Evolutionary conservation across 2,888 invertebrate genomes (phyloP).

Genomic region (Stenichneumon culpator): DNA sequence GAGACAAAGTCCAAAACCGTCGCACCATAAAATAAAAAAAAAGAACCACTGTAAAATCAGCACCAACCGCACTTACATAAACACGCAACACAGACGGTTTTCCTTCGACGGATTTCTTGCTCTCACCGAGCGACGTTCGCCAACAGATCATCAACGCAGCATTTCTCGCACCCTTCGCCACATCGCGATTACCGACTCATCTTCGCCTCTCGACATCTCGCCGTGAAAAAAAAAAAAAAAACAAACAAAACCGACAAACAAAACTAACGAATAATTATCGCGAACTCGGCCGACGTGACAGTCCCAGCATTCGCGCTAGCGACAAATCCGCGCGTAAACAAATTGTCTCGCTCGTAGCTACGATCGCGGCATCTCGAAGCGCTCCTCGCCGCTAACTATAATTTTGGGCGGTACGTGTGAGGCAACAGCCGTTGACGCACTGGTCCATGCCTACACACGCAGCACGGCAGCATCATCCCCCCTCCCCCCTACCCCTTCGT

Average conservation of each 20-base stretch:
- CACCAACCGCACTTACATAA: constrained; percentile 48
- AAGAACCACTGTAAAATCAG: constrained; percentile 43
- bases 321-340: background rate
- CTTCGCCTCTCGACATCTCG: no score
- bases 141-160: no score
- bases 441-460: constrained; percentile 85
- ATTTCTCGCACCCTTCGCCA: no score
- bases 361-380: constrained; percentile 69
- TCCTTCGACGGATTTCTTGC: background rate
- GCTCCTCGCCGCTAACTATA: constrained; percentile 82
- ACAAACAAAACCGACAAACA: background rate
- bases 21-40: constrained; percentile 41
- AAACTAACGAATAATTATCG: background rate
- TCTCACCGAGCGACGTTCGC: background rate
- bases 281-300: background rate
- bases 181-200: no score
- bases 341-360: background rate
- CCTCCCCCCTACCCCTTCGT: constrained; percentile 69
- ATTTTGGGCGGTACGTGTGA: constrained; percentile 85
- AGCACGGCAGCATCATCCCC: constrained; percentile 82
- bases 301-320: background rate
- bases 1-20: background rate
- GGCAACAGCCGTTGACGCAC: constrained; percentile 86
- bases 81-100: constrained; percentile 48
- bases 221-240: background rate